Evolutionary conservation across 2,797 vertebrate species (phyloP).

Genomic region (Heteromormyrus szaboi): DNA sequence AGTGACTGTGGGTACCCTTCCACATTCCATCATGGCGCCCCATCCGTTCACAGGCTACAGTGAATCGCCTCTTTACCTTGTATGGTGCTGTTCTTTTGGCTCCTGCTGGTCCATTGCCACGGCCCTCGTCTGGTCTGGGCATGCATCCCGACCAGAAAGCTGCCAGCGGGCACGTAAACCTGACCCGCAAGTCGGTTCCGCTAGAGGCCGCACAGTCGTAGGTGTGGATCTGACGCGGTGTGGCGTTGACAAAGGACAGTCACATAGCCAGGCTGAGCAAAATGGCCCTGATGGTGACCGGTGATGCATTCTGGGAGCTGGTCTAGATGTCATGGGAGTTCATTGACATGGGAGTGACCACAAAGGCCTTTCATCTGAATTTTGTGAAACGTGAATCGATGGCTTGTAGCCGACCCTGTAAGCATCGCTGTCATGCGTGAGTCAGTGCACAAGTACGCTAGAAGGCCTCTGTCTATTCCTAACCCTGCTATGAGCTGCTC

Average conservation of each 20-base stretch:
- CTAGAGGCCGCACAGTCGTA: background rate
- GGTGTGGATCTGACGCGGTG: background rate
- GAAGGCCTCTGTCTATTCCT: background rate
- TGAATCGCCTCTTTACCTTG: background rate
- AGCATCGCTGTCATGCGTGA: background rate
- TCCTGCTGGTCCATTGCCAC: background rate
- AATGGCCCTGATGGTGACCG: background rate
- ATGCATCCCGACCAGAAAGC: background rate
- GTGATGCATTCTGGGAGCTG: background rate
- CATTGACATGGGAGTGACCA: background rate
- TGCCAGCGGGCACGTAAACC: background rate
- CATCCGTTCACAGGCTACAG: background rate
- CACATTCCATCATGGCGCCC: conserved; percentile 8
- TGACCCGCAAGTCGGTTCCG: background rate
- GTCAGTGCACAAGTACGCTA: background rate
- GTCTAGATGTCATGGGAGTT: background rate
- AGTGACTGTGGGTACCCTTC: background rate
- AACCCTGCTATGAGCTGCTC: background rate
- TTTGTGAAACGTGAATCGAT: background rate
- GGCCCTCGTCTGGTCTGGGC: background rate
- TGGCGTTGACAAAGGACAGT: background rate
- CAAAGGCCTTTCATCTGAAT: background rate
- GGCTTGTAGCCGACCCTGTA: background rate
- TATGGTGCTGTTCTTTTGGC: background rate
- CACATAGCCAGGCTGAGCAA: background rate